Conservation (phyloP, 1,140 invertebrate species). For the Gonatopus flavifemur region DNA sequence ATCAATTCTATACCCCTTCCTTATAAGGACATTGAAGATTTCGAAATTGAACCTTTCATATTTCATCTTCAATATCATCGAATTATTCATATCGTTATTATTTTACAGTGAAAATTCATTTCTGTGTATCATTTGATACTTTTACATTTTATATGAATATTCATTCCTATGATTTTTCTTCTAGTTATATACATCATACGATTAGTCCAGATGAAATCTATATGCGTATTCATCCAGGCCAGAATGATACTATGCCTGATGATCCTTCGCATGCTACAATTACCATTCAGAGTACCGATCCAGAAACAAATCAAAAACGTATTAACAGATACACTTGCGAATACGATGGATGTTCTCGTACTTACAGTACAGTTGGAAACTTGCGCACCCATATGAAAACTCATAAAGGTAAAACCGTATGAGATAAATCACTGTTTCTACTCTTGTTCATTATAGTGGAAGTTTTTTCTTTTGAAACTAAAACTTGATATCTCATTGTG, state of each 20-base stretch:
- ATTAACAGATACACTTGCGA: slow-evolving; percentile 81
- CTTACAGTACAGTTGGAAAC: slow-evolving; percentile 93
- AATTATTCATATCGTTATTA: no score
- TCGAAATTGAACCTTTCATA: slow-evolving; percentile 38
- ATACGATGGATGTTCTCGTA: slow-evolving; percentile 84
- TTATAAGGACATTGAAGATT: slow-evolving; percentile 48
- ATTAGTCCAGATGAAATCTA: slow-evolving; percentile 70
- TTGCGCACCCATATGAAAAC: slow-evolving; percentile 94
- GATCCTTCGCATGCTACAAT: slow-evolving; percentile 69
- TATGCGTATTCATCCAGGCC: slow-evolving; percentile 68
- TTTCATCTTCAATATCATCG: background rate
- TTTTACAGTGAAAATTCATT: background rate
- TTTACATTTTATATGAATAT: background rate
- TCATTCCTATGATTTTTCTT: no score
- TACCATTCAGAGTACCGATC: slow-evolving; percentile 68
- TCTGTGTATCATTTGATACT: background rate
- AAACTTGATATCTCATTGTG: no score
- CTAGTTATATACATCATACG: slow-evolving; percentile 70
- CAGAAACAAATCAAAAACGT: slow-evolving; percentile 66
- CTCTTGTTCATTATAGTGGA: no score
- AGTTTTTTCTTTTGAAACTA: no score
- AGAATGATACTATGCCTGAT: slow-evolving; percentile 61
- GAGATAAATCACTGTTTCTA: no score
- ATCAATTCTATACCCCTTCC: slow-evolving; percentile 31
- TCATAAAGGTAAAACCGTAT: slow-evolving; percentile 87